A percentile compares a stretch with the other conserved stretches of the same genome.
These are phyloP conservation scores for Pseudomyrmex cubaensis DNA, from an alignment of 1,140 invertebrate species.

Conservation along the genomic window DNA sequence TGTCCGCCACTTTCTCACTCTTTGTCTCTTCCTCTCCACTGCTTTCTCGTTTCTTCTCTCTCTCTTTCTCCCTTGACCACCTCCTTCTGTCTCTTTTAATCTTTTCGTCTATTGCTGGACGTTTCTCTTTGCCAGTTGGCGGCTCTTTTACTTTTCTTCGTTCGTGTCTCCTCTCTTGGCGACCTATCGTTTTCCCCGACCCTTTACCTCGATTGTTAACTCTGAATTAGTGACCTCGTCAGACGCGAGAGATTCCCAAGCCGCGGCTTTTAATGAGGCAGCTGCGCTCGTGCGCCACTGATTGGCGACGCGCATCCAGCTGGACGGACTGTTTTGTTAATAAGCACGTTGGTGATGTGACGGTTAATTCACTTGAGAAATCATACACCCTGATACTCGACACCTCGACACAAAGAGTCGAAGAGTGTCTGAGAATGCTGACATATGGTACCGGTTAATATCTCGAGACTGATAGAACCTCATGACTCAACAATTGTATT, in stretches of 20 bases:
- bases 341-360: slow-evolving; percentile 40
- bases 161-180: slow-evolving; percentile 29
- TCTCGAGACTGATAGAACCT: not conserved
- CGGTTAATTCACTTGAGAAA: slow-evolving; percentile 28
- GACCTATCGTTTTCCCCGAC: slow-evolving; percentile 42
- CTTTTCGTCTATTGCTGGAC: slow-evolving; percentile 37
- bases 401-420: not conserved
- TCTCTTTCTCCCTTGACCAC: not conserved
- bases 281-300: not conserved
- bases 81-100: slow-evolving; percentile 15
- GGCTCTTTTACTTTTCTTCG: slow-evolving; percentile 38
- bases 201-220: slow-evolving; percentile 74
- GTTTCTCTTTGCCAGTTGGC: slow-evolving; percentile 6
- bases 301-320: slow-evolving; percentile 8
- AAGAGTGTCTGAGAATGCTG: not conserved
- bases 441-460: not conserved
- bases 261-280: slow-evolving; percentile 69
- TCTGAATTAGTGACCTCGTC: slow-evolving; percentile 65
- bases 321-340: slow-evolving; percentile 45
- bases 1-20: slow-evolving; percentile 24
- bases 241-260: slow-evolving; percentile 56
- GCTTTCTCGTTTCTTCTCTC: slow-evolving; percentile 1
- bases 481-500: not conserved
- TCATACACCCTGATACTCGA: slow-evolving; percentile 29
- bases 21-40: not conserved